Evolutionary conservation across 2,888 invertebrate species (phyloP).

Genomic region (Drosophila tanythrix): DNA sequence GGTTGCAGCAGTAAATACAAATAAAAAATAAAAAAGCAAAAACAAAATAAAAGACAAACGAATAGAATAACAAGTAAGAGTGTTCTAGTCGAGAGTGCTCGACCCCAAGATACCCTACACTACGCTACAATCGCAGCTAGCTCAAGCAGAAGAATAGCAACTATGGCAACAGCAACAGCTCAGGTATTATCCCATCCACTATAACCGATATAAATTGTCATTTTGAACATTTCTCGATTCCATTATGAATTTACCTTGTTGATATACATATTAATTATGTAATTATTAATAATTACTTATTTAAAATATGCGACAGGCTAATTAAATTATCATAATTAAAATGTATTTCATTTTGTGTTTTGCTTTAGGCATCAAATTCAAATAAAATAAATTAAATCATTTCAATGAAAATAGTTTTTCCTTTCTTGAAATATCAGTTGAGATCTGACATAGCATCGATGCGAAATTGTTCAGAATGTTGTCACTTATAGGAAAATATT

Average conservation of each 20-base stretch:
- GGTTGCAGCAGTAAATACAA: slow-evolving; percentile 55
- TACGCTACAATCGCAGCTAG: neutral
- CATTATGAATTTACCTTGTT: too few relatives aligned
- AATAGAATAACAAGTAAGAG: slow-evolving; percentile 33
- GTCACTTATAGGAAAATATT: neutral
- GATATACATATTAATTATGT: too few relatives aligned
- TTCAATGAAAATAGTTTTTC: too few relatives aligned
- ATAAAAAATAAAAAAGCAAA: slow-evolving; percentile 9
- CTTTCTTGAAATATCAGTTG: neutral
- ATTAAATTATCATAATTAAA: neutral
- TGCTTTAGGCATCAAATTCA: neutral
- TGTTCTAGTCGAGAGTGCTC: neutral
- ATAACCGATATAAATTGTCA: too few relatives aligned
- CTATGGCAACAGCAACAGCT: too few relatives aligned
- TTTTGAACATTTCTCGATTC: too few relatives aligned
- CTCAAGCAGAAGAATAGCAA: neutral
- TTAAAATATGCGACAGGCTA: too few relatives aligned
- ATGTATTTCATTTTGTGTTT: fast-evolving
- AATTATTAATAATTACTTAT: neutral
- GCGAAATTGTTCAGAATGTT: neutral
- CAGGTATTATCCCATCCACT: too few relatives aligned
- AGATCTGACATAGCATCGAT: neutral
- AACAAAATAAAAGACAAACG: slow-evolving; percentile 20
- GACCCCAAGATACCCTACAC: neutral
- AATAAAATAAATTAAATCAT: neutral